These are phyloP conservation scores for Oreonectes daqikongensis DNA, from an alignment of 2,797 vertebrate species.

Conservation along the genomic window DNA sequence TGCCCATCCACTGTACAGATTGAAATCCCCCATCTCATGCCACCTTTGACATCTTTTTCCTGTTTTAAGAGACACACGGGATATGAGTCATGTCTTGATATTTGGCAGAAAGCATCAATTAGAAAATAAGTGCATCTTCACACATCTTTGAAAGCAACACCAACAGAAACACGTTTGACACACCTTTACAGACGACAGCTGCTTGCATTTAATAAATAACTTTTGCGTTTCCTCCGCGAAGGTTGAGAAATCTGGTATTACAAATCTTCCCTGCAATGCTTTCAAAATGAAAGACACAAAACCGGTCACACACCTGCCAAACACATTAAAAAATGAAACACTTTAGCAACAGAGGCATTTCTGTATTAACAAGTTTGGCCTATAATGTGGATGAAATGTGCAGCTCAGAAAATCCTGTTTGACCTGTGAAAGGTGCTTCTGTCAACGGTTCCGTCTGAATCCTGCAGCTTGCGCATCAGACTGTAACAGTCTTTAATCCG, in stretches of 20 bases:
- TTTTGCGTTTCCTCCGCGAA: slow-evolving; percentile 75
- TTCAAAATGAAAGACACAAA: slow-evolving; percentile 74
- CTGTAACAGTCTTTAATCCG: slow-evolving; percentile 73
- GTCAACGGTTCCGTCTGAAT: slow-evolving; percentile 68
- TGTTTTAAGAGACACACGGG: slow-evolving; percentile 39
- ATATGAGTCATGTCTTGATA: slow-evolving; percentile 36
- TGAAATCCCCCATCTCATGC: slow-evolving; percentile 70
- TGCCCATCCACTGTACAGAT: slow-evolving; percentile 76
- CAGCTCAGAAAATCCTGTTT: slow-evolving; percentile 16
- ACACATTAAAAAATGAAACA: not conserved
- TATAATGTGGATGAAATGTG: not conserved
- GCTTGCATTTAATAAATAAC: slow-evolving; percentile 72
- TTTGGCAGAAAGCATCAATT: slow-evolving; percentile 25
- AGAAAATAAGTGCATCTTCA: not conserved
- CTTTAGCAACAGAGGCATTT: not conserved
- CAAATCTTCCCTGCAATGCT: slow-evolving; percentile 73
- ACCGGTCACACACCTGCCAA: slow-evolving; percentile 70
- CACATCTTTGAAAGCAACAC: not conserved
- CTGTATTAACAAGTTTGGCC: not conserved
- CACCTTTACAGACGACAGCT: slow-evolving; percentile 70
- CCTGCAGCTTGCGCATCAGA: slow-evolving; percentile 73
- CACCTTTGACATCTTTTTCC: slow-evolving; percentile 60
- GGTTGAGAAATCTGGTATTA: slow-evolving; percentile 73
- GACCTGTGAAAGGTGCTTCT: slow-evolving; percentile 72
- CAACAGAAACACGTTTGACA: not conserved